Evolutionary conservation across 2,888 invertebrate genomes (phyloP).

Genomic region (Mimachlamys varia): DNA sequence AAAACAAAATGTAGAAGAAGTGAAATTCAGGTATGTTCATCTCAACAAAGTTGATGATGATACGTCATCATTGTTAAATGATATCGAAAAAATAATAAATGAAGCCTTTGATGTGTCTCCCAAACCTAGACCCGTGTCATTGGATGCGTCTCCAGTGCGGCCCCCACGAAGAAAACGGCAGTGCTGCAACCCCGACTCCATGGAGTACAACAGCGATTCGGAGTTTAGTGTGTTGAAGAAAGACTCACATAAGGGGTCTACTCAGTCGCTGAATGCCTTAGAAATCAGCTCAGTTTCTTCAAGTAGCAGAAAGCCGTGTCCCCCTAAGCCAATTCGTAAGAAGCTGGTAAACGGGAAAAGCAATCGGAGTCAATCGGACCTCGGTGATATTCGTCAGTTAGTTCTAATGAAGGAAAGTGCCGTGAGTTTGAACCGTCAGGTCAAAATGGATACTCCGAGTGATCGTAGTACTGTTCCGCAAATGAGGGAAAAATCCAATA

Average conservation of each 20-base stretch:
- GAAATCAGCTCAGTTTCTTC: constrained; percentile 56
- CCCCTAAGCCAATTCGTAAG: constrained; percentile 74
- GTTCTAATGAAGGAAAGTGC: constrained; percentile 54
- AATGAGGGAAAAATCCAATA: background rate
- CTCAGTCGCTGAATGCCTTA: constrained; percentile 38
- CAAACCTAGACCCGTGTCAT: constrained; percentile 45
- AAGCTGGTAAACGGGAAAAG: constrained; percentile 62
- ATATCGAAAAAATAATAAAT: constrained; percentile 61
- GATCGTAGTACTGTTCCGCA: constrained; percentile 13
- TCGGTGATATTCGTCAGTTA: constrained; percentile 64
- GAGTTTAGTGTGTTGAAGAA: constrained; percentile 57
- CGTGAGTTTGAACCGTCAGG: background rate
- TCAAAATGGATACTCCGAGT: background rate
- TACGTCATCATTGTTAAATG: constrained; percentile 62
- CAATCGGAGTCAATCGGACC: constrained; percentile 71
- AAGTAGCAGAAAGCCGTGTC: constrained; percentile 58
- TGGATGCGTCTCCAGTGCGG: constrained; percentile 60
- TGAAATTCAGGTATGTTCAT: background rate
- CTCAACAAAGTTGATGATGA: constrained; percentile 55
- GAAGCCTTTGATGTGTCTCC: background rate
- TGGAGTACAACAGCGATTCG: constrained; percentile 54
- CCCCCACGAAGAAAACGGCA: constrained; percentile 71
- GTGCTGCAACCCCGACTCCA: constrained; percentile 51
- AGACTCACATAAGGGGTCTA: constrained; percentile 36
- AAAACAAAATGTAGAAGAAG: constrained; percentile 20